Percentiles rank a stretch among this genome's conserved stretches.
These are phyloP conservation scores for Cremastobaeus sp. DNA, from an alignment of 2,888 invertebrate genomes.

Conservation along the genomic window DNA sequence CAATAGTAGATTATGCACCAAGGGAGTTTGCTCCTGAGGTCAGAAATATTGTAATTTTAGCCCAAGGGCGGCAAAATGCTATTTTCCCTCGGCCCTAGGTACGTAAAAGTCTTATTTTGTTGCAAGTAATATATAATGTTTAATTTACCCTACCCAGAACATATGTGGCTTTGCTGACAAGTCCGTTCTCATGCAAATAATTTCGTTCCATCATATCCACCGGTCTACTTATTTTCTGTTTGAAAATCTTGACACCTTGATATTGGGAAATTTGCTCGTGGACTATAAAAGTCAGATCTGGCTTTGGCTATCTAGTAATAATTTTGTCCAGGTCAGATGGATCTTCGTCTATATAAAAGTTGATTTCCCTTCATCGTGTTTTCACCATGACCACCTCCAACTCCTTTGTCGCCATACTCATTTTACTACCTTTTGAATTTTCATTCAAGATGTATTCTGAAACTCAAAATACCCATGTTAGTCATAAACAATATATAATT, in stretches of 20 bases:
- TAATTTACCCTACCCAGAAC: conserved; percentile 85
- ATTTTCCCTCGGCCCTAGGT: too few relatives aligned
- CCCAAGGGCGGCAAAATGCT: too few relatives aligned
- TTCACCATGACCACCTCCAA: conserved; percentile 77
- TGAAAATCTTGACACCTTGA: conserved; percentile 96
- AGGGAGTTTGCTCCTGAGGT: too few relatives aligned
- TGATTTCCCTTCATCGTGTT: conserved; percentile 77
- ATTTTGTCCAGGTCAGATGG: conserved; percentile 90
- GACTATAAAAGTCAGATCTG: conserved; percentile 95
- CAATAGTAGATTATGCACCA: too few relatives aligned
- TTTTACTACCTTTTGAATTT: conserved; percentile 90
- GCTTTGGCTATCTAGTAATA: conserved; percentile 83
- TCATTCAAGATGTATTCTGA: conserved; percentile 81
- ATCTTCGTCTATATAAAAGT: conserved; percentile 77
- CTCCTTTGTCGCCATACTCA: conserved; percentile 86
- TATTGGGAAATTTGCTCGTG: conserved; percentile 98
- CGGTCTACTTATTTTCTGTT: conserved; percentile 91
- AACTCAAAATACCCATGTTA: conserved; percentile 62
- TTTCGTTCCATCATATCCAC: conserved; percentile 95
- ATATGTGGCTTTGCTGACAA: conserved; percentile 94
- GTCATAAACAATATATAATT: too few relatives aligned
- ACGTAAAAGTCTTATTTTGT: too few relatives aligned
- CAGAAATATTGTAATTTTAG: too few relatives aligned
- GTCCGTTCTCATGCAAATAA: conserved; percentile 88
- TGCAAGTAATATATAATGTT: conserved; percentile 2